These are phyloP conservation scores for Hyperoplus immaculatus DNA, from an alignment of 2,797 vertebrate genomes.

Conservation along the genomic window DNA sequence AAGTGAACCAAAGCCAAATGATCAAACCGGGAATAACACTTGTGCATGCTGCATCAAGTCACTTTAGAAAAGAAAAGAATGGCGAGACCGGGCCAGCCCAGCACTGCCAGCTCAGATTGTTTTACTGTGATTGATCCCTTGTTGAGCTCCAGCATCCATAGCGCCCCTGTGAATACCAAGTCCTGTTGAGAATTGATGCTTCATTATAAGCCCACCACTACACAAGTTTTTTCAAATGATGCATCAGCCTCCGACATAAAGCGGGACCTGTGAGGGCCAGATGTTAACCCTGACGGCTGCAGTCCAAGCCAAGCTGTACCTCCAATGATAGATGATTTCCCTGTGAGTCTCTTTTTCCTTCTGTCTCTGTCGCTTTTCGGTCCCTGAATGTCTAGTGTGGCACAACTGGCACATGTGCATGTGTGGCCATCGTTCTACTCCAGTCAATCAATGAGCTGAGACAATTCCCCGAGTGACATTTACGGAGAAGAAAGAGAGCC, in stretches of 20 bases:
- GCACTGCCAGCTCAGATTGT: constrained; percentile 66
- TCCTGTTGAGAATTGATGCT: constrained; percentile 69
- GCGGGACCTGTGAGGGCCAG: constrained; percentile 62
- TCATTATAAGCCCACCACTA: constrained; percentile 51
- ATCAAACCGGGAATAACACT: constrained; percentile 62
- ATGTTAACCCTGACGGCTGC: constrained; percentile 64
- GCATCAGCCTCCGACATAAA: constrained; percentile 50
- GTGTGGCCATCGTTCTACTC: constrained; percentile 76
- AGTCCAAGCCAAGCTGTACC: constrained; percentile 56
- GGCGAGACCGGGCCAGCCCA: constrained; percentile 29
- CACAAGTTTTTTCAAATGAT: constrained; percentile 66
- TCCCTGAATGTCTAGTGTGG: constrained; percentile 21
- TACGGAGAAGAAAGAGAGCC: constrained; percentile 82
- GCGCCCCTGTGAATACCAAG: constrained; percentile 65
- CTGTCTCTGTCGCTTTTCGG: constrained; percentile 25
- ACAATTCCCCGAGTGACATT: constrained; percentile 84
- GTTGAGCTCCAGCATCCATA: constrained; percentile 53
- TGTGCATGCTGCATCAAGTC: constrained; percentile 56
- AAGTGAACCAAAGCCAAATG: constrained; percentile 36
- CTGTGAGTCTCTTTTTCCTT: constrained; percentile 17
- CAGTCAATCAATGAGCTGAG: constrained; percentile 83
- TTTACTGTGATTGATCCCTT: constrained; percentile 74
- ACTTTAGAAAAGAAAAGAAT: constrained; percentile 60
- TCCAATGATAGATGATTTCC: constrained; percentile 68
- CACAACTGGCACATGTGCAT: constrained; percentile 61